Percentiles rank a stretch among this genome's conserved stretches.
Evolutionary conservation across 2,113 vertebrate genomes (phyloP).

Genomic region (Apeltes quadracus): DNA sequence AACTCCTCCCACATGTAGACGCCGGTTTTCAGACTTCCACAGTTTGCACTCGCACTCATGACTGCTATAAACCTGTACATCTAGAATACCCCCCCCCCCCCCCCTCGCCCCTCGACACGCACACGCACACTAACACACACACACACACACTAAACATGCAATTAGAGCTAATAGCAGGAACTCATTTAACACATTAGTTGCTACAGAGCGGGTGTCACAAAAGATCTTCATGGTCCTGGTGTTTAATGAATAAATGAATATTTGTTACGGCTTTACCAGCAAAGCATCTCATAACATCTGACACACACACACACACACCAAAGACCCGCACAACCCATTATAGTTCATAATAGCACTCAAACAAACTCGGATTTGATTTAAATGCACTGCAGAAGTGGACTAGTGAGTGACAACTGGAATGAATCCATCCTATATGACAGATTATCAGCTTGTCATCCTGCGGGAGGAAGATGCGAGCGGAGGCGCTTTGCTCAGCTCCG

Average conservation of each 20-base stretch:
- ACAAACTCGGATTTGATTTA: conserved; percentile 64
- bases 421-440: conserved; percentile 64
- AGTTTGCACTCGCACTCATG: conserved; percentile 30
- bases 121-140: neutral
- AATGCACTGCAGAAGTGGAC: conserved; percentile 66
- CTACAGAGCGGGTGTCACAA: conserved; percentile 76
- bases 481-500: conserved; percentile 48
- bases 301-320: conserved; percentile 9
- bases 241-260: conserved; percentile 87
- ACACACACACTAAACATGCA: conserved; percentile 8
- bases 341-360: conserved; percentile 59
- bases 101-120: too few relatives aligned
- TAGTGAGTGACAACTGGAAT: conserved; percentile 72
- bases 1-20: conserved; percentile 38
- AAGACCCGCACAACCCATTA: conserved; percentile 41
- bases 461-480: conserved; percentile 41
- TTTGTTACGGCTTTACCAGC: conserved; percentile 74
- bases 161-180: conserved; percentile 74
- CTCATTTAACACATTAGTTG: conserved; percentile 82
- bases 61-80: conserved; percentile 22
- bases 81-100: too few relatives aligned
- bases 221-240: conserved; percentile 70
- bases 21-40: conserved; percentile 43
- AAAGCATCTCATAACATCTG: conserved; percentile 41
- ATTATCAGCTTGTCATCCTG: conserved; percentile 67